Evolutionary conservation across 35 echinoderm and acorn worm species (phyloP), one percentile per base, ranked within the genome.

Genomic region (Apostichopus parvimensis): DNA sequence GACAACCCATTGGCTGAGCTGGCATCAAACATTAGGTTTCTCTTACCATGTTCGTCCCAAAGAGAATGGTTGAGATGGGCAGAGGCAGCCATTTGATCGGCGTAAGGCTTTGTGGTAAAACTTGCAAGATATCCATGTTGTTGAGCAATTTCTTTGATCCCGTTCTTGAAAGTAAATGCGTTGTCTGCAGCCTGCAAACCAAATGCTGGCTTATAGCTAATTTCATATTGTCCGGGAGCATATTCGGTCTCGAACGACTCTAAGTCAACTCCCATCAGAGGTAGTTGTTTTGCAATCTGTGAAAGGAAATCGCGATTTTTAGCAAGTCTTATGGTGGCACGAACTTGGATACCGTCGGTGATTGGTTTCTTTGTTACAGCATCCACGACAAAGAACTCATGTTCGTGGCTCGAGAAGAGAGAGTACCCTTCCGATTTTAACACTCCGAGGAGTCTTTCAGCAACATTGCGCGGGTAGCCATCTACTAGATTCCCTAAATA

Each of bases 11-110:
- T 58, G 0, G 91, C 23, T n/a, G 84, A 82, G 6, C 61, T 62
- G 70, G 91, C 77, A 78, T 95, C 94, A 86, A 70, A 90, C 66
- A 92, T 79, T 7, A 87, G 18, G 14, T 54, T 28, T 21, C 57
- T 87, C 65, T 82, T 93, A 7, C 94, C 78, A 10, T 83, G 62
- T 8, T 58, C 79, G 60, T 93, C 92, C 92, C 94, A 95, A 13
- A 95, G 79, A 17, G 94, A 95, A 62, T 95, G 94, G 55, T 92
- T 93, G 55, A 77, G 93, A 78, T 95, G 94, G 9, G 82, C 91
- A 6, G 91, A 89, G 6, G 84, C 71, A 7, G 91, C 94, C 5
- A 15, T 18, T 6, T 56, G 24, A 26, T 92, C 70, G 5, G 58
- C 5, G 78, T 89, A 95, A 59, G 94, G 94, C 57, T 93, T 93